Base-by-base conservation (phyloP, 92 coral and sea anemone species). In the Paragorgia papillata region DNA sequence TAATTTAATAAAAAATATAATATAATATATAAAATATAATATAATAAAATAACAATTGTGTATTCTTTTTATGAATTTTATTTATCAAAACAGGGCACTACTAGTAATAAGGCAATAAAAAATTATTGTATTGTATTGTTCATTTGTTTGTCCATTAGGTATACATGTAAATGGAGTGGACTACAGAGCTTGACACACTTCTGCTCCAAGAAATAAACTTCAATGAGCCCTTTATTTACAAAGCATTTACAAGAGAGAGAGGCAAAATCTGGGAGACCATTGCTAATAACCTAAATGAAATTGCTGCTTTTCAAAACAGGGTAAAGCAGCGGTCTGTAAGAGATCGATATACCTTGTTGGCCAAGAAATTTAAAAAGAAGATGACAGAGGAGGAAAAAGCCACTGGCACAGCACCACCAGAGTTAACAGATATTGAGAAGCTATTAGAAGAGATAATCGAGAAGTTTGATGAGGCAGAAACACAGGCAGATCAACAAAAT, bases 331-430 rank as follows among this genome's bases (percentile, higher is more conserved):
- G 83, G 21, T 60, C 74, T 26, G 79, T 83, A 2, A 65, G 84
- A 57, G 79, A 83, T 66, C 46, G 84, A 26, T 83, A 57, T 29
- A 30, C 79, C 22, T 71, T 77, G 25, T 49, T 77, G 25, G 50
- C 54, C 8, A 43, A 14, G 31, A 54, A 44, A 43, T 43, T 9
- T 58, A 84, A 57, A 33, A 57, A n/a, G 34, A 77, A 51, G 50
- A 67, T 57, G 84, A 44, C 79, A 40, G 83, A 78, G 33, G 84
- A 84, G 53, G 87, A 78, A 57, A 22, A 51, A 0, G 80, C 88
- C 10, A 68, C 84, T 29, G 76, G 80, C 25, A 63, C 79, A 49
- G 75, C 30, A 21, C 62, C 61, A 32, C 69, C 79, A n/a, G 80
- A 80, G 71, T 27, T 40, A 57, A 30, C 70, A 56, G 59, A 54